Evolutionary conservation across 2,888 invertebrate species (phyloP).

Genomic region (Ametastegia equiseti): DNA sequence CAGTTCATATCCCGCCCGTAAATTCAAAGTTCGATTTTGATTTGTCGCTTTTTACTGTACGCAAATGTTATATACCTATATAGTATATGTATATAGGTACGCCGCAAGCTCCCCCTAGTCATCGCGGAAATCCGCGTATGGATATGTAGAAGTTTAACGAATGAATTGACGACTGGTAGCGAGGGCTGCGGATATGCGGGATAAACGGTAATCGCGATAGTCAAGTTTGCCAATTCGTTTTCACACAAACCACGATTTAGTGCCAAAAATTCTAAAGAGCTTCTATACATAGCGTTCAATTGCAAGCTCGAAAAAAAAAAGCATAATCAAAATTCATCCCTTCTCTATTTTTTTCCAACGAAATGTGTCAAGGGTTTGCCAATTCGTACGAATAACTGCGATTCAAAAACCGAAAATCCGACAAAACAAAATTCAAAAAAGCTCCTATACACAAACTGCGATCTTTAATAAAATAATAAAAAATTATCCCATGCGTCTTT

Average conservation of each 20-base stretch:
- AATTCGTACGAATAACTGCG: too few relatives aligned
- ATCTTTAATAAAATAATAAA: too few relatives aligned
- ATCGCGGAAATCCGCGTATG: conserved; percentile 11
- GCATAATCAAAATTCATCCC: background rate
- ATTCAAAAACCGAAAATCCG: too few relatives aligned
- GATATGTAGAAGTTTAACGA: conserved; percentile 27
- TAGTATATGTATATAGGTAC: too few relatives aligned
- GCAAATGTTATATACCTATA: too few relatives aligned
- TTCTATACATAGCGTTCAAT: background rate
- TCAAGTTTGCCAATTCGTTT: conserved; percentile 7
- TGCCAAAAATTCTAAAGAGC: background rate
- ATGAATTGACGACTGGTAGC: conserved; percentile 49
- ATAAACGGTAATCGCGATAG: conserved; percentile 8
- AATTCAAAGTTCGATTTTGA: conserved; percentile 24
- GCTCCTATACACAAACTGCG: too few relatives aligned
- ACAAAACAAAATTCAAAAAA: too few relatives aligned
- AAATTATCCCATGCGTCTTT: too few relatives aligned
- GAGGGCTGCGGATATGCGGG: background rate
- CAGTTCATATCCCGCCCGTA: conserved; percentile 9
- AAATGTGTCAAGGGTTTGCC: too few relatives aligned
- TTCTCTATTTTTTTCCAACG: too few relatives aligned
- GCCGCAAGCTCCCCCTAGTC: background rate
- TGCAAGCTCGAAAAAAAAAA: background rate
- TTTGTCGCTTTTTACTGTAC: conserved; percentile 17
- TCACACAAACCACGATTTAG: background rate